A percentile compares a stretch with the other conserved stretches of the same genome.
Evolutionary conservation across 2,888 invertebrate species (phyloP).

Genomic region (Synanthedon tipuliformis): DNA sequence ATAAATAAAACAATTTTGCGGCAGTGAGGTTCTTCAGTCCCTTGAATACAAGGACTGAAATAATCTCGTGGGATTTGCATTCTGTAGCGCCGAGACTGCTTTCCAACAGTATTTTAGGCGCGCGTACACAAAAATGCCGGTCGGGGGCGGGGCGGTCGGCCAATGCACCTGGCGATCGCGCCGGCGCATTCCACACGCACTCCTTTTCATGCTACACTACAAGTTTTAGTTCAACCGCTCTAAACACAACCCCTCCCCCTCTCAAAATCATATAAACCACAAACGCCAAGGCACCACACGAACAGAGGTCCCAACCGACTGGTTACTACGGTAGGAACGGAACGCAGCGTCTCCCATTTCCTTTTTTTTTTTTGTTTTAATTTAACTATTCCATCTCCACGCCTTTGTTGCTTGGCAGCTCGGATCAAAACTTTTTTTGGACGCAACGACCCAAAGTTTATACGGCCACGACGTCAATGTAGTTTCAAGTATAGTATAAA

Average conservation of each 20-base stretch:
- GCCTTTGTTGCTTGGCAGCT: slow-evolving; percentile 37
- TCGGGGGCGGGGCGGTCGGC: slow-evolving; percentile 53
- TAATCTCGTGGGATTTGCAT: not conserved
- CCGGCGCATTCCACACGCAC: slow-evolving; percentile 65
- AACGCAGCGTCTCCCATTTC: slow-evolving; percentile 42
- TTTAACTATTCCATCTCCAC: slow-evolving; percentile 42
- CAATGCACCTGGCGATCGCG: slow-evolving; percentile 64
- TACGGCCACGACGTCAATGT: slow-evolving; percentile 10
- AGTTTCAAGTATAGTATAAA: slow-evolving; percentile 31
- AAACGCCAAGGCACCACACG: slow-evolving; percentile 25
- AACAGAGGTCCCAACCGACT: slow-evolving; percentile 21
- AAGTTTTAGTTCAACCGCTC: slow-evolving; percentile 41
- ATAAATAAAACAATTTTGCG: too few species aligned
- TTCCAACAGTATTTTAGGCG: slow-evolving; percentile 40
- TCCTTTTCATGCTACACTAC: slow-evolving; percentile 62
- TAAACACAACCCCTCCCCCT: slow-evolving; percentile 28
- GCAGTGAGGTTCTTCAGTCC: too few species aligned
- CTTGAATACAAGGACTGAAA: slow-evolving; percentile 8
- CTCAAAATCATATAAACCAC: slow-evolving; percentile 15
- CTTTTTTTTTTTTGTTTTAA: slow-evolving; percentile 38
- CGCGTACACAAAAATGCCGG: slow-evolving; percentile 56
- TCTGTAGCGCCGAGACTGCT: slow-evolving; percentile 21
- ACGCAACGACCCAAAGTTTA: slow-evolving; percentile 8
- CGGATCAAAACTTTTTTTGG: slow-evolving; percentile 32
- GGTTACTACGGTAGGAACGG: slow-evolving; percentile 33